phyloP scores from a whole-genome alignment of 1,140 invertebrate genomes.

The Ceratitis capitata region DNA sequence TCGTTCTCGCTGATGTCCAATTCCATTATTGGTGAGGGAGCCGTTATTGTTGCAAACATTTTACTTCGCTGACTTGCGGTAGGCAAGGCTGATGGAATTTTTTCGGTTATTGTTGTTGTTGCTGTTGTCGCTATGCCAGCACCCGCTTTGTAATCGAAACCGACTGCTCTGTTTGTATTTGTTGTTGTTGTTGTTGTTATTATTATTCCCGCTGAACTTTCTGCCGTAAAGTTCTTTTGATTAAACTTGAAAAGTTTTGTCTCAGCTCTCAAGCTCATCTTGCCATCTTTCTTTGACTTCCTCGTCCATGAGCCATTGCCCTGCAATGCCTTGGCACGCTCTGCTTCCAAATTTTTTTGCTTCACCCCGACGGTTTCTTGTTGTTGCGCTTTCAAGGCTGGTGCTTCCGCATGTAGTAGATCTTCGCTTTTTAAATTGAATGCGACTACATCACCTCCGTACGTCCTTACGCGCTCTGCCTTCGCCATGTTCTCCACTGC shows the following conservation, averaged over 20 bases:
- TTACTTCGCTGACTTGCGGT: background rate
- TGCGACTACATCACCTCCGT: too few species aligned
- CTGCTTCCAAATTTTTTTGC: background rate
- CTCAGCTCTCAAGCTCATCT: background rate
- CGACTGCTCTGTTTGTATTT: background rate
- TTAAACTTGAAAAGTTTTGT: slow-evolving; percentile 16
- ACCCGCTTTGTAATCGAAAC: background rate
- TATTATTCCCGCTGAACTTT: background rate
- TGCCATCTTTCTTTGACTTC: background rate
- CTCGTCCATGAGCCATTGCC: background rate
- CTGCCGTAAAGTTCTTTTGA: slow-evolving; percentile 33
- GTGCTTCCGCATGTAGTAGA: background rate
- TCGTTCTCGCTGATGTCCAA: background rate
- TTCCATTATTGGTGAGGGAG: background rate
- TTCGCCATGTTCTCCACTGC: slow-evolving; percentile 34
- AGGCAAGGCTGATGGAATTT: slow-evolving; percentile 42
- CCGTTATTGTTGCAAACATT: slow-evolving; percentile 15
- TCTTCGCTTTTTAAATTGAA: slow-evolving; percentile 15
- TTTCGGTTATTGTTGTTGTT: slow-evolving; percentile 41
- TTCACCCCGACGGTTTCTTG: slow-evolving; percentile 5
- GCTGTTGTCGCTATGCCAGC: slow-evolving; percentile 39
- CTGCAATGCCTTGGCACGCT: background rate
- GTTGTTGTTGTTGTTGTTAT: background rate
- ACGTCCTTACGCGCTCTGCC: slow-evolving; percentile 45
- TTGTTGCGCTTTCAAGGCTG: slow-evolving; percentile 45